A percentile compares a stretch with the other conserved stretches of the same genome.
Evolutionary conservation across 2,888 invertebrate genomes (phyloP).

Genomic region (Spicauda simplicius): DNA sequence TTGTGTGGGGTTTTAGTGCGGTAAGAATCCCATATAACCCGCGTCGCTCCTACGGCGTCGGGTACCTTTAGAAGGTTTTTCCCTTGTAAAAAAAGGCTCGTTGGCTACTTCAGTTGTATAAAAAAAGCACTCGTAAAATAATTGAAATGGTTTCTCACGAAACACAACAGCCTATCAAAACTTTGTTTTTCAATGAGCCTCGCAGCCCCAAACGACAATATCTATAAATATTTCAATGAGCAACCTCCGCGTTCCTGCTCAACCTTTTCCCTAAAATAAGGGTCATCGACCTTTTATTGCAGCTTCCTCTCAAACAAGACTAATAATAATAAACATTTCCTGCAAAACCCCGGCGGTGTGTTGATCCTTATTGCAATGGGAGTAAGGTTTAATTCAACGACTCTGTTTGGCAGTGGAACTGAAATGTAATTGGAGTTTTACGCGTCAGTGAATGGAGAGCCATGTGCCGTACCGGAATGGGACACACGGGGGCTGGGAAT

Average conservation of each 20-base stretch:
- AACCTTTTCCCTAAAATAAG: slow-evolving; percentile 28
- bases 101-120: no score
- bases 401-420: background rate
- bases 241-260: slow-evolving; percentile 15
- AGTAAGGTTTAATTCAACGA: slow-evolving; percentile 13
- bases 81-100: no score
- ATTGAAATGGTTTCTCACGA: background rate
- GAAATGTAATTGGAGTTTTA: slow-evolving; percentile 30
- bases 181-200: slow-evolving; percentile 20
- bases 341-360: background rate
- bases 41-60: no score
- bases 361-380: background rate
- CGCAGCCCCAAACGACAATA: slow-evolving; percentile 2
- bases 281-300: slow-evolving; percentile 34
- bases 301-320: slow-evolving; percentile 28
- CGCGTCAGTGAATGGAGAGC: slow-evolving; percentile 18
- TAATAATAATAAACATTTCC: slow-evolving; percentile 33
- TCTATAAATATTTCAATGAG: slow-evolving; percentile 33
- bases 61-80: no score
- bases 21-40: no score
- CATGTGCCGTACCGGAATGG: slow-evolving; percentile 6
- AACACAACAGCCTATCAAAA: slow-evolving; percentile 19
- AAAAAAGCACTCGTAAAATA: background rate
- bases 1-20: no score
- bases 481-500: slow-evolving; percentile 14